Conservation (phyloP, 1,140 invertebrate genomes). For the Ceratina calcarata region DNA sequence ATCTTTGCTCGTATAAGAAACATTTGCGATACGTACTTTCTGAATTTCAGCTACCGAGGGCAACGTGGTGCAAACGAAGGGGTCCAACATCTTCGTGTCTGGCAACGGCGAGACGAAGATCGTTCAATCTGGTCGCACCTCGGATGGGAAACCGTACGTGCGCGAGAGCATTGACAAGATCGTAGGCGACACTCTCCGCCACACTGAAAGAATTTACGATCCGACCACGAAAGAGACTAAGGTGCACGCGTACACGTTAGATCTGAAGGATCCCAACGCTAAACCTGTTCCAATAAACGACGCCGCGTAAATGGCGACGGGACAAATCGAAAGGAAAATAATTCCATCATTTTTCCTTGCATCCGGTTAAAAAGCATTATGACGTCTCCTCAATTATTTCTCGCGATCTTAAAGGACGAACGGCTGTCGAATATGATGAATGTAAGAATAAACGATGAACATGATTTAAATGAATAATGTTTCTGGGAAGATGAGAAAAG, state of each 20-base stretch:
- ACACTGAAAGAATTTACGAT: slow-evolving; percentile 57
- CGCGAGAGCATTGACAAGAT: slow-evolving; percentile 47
- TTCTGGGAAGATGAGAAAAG: too few relatives aligned
- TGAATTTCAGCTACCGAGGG: not conserved
- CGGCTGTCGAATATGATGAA: too few relatives aligned
- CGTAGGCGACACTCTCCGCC: slow-evolving; percentile 50
- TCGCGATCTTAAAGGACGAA: too few relatives aligned
- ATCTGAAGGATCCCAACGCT: slow-evolving; percentile 57
- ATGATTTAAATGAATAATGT: too few relatives aligned
- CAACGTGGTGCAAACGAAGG: not conserved
- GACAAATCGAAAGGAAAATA: too few relatives aligned
- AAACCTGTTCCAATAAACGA: slow-evolving; percentile 50
- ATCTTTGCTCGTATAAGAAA: too few relatives aligned
- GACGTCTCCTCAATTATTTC: too few relatives aligned
- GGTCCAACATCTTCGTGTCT: not conserved
- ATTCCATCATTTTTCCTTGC: too few relatives aligned
- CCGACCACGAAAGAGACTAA: slow-evolving; percentile 7
- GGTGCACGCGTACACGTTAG: slow-evolving; percentile 45
- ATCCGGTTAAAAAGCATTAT: too few relatives aligned
- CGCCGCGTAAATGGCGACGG: not conserved
- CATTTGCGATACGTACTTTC: too few relatives aligned
- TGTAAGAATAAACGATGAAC: too few relatives aligned
- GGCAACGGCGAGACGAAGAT: not conserved
- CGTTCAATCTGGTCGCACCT: slow-evolving; percentile 38
- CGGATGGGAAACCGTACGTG: slow-evolving; percentile 55